Base-by-base conservation (phyloP, 2,888 invertebrate species). In the Gastracanthus pulcherrimus region DNA sequence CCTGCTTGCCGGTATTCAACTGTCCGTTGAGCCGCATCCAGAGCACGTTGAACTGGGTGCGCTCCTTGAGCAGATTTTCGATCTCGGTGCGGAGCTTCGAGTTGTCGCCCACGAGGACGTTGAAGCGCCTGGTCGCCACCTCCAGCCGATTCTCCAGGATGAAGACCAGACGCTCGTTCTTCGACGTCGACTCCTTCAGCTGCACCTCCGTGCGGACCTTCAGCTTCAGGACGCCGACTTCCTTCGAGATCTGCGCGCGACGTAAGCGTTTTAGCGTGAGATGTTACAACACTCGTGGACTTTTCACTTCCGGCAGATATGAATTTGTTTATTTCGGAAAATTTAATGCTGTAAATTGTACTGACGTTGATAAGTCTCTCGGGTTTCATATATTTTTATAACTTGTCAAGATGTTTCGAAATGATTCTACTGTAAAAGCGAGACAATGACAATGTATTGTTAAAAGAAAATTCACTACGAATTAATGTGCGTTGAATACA, bases 11-110 rank as follows among this genome's bases (percentile, higher is more conserved):
- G 51, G 94, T 94, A 88, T 95, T 95, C 70, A 97, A 93, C 76
- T 96, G 95, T 66, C 94, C 94, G 51, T 96, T 94, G 88, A 97
- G 93, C 86, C 95, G 95, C 88, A 95, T 95, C 95, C 97, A 97
- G 82, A 96, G 93, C 5, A 94, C 93, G 90, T 98, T 98, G 91
- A 98, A 98, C 86, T 95, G 95, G 31, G 95, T 94, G 38, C 98
- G 94, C 91, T 98, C 97, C 82, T 96, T 95, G 0, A 98, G 91
- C 85, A 97, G 93, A 84, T 96, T 94, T 88, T 98, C 96, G 70
- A 98, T 97, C 87, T 96, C 95, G 13, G 95, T 93, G 31, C 98
- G 92, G 87, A 97, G 92, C 85, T 93, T 93, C 75, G 94, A 93
- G 90, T 97, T 97, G 81, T 95, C 95, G 2, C 95, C 94, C 81